Percentiles rank a stretch among this genome's conserved stretches.
phyloP scores from a whole-genome alignment of 2,113 vertebrate genomes.

The Eira barbara region DNA sequence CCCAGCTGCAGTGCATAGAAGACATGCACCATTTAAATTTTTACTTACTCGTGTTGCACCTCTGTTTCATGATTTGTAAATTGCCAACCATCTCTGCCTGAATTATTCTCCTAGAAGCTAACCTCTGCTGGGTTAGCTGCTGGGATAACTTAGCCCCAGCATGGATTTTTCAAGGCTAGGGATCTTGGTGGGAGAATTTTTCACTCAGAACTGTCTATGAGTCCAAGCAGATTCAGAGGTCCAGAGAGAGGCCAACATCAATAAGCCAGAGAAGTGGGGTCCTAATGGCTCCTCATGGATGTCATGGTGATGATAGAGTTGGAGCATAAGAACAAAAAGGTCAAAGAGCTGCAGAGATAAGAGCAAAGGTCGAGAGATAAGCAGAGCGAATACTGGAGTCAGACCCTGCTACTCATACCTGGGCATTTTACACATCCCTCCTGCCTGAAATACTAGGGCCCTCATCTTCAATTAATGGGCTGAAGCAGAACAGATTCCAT shows the following conservation, averaged over 20 bases:
- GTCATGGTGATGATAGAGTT: background rate
- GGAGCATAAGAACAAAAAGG: background rate
- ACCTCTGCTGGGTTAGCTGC: background rate
- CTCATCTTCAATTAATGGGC: background rate
- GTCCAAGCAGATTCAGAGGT: background rate
- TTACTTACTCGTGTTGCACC: background rate
- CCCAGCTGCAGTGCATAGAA: background rate
- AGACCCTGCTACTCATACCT: background rate
- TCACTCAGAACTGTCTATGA: background rate
- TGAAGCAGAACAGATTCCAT: background rate
- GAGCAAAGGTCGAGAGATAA: background rate
- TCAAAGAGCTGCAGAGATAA: background rate
- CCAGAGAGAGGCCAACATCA: background rate
- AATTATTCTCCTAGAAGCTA: background rate
- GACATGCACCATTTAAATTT: background rate
- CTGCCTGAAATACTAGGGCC: background rate
- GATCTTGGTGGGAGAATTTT: background rate
- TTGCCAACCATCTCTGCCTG: background rate
- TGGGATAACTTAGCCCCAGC: background rate
- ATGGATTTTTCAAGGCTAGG: background rate
- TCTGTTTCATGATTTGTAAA: background rate
- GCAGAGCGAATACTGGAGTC: background rate
- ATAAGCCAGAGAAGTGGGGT: background rate
- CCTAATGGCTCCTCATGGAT: background rate
- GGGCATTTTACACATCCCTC: background rate